These are phyloP conservation scores for Chlorops oryzae DNA, from an alignment of 1,140 invertebrate species.

Conservation along the genomic window DNA sequence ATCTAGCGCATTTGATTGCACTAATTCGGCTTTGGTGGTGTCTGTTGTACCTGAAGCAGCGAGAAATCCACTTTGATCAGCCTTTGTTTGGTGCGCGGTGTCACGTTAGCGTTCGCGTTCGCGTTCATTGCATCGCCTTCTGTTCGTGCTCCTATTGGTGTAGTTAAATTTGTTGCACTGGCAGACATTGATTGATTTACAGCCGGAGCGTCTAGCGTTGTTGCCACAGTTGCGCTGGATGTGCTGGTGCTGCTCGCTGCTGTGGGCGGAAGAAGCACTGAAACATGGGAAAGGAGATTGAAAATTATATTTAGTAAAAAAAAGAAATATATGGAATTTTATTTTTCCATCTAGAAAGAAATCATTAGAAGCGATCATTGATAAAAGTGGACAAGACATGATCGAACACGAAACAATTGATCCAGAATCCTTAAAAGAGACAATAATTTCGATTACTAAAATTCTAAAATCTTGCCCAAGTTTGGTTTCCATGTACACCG, in stretches of 20 bases:
- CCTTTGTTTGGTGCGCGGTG: constrained; percentile 46
- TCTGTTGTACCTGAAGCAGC: constrained; percentile 50
- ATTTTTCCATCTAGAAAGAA: too few species aligned
- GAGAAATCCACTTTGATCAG: constrained; percentile 67
- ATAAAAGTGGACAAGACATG: too few species aligned
- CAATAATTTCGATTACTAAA: too few species aligned
- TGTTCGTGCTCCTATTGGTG: constrained; percentile 3
- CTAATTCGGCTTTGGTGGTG: too few species aligned
- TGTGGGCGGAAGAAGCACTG: constrained; percentile 36
- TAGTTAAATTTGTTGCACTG: constrained; percentile 5
- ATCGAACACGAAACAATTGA: too few species aligned
- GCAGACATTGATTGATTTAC: constrained; percentile 17
- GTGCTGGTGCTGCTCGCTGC: constrained; percentile 28
- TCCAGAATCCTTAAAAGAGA: too few species aligned
- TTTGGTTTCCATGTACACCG: too few species aligned
- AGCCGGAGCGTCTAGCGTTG: background rate
- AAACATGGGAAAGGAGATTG: constrained; percentile 14
- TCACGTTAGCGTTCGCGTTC: constrained; percentile 9
- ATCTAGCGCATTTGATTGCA: too few species aligned
- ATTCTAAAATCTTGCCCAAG: too few species aligned
- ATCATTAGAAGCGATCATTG: too few species aligned
- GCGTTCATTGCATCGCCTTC: constrained; percentile 5
- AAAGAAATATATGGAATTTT: too few species aligned
- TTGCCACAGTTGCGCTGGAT: constrained; percentile 18
- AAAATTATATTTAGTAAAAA: constrained; percentile 11